A percentile compares a stretch with the other conserved stretches of the same genome.
Conservation (phyloP, 2,888 invertebrate species). For the Epirrita christyi region DNA sequence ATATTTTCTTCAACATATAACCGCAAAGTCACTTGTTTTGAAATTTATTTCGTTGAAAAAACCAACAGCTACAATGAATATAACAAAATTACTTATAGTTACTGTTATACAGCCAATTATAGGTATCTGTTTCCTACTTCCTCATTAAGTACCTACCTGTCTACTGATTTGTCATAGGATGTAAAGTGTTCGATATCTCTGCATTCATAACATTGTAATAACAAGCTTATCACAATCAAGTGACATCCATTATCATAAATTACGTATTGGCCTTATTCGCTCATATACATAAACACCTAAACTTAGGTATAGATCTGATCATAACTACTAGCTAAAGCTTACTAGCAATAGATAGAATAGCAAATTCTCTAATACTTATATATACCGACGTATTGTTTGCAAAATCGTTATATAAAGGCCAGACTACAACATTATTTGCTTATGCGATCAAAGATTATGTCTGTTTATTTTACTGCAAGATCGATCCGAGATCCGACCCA, state of each 20-base stretch:
- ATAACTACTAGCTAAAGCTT: too few species aligned
- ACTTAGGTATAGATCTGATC: too few species aligned
- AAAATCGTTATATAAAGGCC: conserved; percentile 16
- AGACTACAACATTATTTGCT: conserved; percentile 31
- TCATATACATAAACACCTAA: conserved; percentile 1
- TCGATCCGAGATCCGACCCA: conserved; percentile 43
- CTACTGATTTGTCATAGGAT: neutral
- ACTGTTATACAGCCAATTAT: too few species aligned
- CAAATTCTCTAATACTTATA: neutral
- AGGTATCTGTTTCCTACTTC: too few species aligned
- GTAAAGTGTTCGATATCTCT: neutral
- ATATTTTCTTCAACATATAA: too few species aligned
- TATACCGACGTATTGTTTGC: neutral
- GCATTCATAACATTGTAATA: conserved; percentile 15
- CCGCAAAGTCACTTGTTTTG: neutral
- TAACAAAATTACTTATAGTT: too few species aligned
- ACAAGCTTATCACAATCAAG: conserved; percentile 20
- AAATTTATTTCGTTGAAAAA: too few species aligned
- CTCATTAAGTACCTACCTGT: neutral
- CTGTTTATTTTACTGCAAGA: conserved; percentile 41
- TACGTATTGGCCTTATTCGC: conserved; percentile 36
- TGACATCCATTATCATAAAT: conserved; percentile 28
- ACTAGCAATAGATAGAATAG: too few species aligned
- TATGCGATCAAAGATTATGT: conserved; percentile 29
- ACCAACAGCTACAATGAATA: too few species aligned